Conservation (phyloP, 2,797 vertebrate genomes). For the Alca torda region DNA sequence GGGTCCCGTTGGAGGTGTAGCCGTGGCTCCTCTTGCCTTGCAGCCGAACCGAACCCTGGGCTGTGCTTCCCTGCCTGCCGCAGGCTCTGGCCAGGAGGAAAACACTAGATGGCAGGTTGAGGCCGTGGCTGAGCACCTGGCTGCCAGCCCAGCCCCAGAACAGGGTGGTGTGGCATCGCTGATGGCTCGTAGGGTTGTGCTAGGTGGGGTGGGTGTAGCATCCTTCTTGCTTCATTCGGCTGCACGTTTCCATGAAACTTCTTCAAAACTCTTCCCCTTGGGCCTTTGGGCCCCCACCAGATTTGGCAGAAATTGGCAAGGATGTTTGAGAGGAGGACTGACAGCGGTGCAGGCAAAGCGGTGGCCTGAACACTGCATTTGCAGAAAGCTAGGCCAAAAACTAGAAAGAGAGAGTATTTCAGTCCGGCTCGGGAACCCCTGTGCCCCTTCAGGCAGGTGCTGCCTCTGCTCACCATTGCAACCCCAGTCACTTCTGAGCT, state of each 20-base stretch:
- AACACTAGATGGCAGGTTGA: conserved; percentile 60
- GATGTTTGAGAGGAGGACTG: neutral
- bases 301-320: neutral
- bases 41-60: fast-evolving
- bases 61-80: neutral
- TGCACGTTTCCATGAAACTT: neutral
- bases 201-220: neutral
- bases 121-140: neutral
- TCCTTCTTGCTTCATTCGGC: neutral
- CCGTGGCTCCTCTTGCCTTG: fast-evolving
- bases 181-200: neutral
- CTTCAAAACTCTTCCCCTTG: neutral
- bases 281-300: neutral
- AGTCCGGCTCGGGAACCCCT: neutral
- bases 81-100: neutral
- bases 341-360: neutral
- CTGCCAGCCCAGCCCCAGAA: neutral
- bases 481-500: neutral
- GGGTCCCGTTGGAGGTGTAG: neutral
- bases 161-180: fast-evolving
- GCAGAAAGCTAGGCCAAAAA: neutral
- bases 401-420: fast-evolving
- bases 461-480: neutral
- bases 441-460: too few species aligned
- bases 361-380: fast-evolving